These are phyloP conservation scores for Hypsopygia costalis DNA, from an alignment of 2,888 invertebrate genomes.

Conservation along the genomic window DNA sequence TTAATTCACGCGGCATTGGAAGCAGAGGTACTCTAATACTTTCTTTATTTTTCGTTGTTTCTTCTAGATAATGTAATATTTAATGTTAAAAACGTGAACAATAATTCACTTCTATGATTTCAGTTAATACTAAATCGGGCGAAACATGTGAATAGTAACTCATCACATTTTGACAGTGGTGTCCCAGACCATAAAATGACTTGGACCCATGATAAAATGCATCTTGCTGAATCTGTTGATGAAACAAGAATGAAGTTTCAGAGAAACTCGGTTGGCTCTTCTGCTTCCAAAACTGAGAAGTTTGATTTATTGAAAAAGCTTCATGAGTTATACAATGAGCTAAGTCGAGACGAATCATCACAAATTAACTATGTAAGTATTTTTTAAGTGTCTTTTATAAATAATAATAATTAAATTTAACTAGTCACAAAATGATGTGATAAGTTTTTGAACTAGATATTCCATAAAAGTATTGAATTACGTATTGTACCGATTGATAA, in stretches of 20 bases:
- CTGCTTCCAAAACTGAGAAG: conserved; percentile 58
- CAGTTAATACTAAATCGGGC: conserved; percentile 74
- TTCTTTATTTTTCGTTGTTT: conserved; percentile 42
- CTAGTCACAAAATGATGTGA: too few species aligned
- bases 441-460: too few species aligned
- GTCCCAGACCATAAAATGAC: conserved; percentile 76
- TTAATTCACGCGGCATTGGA: conserved; percentile 81
- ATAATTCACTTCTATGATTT: conserved; percentile 32
- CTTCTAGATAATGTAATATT: conserved; percentile 18
- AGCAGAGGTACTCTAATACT: conserved; percentile 71
- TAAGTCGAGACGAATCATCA: conserved; percentile 67
- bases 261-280: conserved; percentile 57
- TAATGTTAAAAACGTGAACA: conserved; percentile 15
- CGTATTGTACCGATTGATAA: too few species aligned
- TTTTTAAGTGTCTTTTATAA: background rate
- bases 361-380: conserved; percentile 70
- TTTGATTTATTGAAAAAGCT: conserved; percentile 76
- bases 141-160: conserved; percentile 73
- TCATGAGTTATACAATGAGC: conserved; percentile 70
- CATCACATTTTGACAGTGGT: conserved; percentile 70
- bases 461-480: too few species aligned
- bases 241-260: conserved; percentile 73
- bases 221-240: conserved; percentile 71
- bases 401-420: too few species aligned
- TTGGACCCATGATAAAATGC: conserved; percentile 77